Conservation (phyloP, 2,113 vertebrate genomes). For the Triplophysa tibetana region DNA sequence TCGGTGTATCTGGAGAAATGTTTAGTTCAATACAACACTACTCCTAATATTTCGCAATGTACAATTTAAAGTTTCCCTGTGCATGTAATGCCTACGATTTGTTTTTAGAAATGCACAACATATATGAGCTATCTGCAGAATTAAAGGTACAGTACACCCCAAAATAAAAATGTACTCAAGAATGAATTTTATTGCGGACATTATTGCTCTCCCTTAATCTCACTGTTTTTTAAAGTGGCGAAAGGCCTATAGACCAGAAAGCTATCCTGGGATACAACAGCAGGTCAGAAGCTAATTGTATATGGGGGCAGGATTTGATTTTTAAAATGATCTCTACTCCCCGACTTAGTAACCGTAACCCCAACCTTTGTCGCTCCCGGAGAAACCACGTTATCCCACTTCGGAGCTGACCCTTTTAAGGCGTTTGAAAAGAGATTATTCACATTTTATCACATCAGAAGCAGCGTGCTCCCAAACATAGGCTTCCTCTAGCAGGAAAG, state of each 20-base stretch:
- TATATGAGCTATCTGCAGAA: too few species aligned
- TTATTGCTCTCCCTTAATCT: too few species aligned
- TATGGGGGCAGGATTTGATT: slow-evolving; percentile 76
- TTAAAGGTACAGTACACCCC: too few species aligned
- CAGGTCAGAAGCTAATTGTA: slow-evolving; percentile 72
- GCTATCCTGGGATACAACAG: slow-evolving; percentile 62
- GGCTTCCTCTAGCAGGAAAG: slow-evolving; percentile 56
- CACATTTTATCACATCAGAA: slow-evolving; percentile 74
- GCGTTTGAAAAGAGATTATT: slow-evolving; percentile 75
- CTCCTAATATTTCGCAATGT: too few species aligned
- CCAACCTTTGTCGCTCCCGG: not conserved
- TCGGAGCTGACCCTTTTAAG: slow-evolving; percentile 69
- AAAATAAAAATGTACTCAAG: too few species aligned
- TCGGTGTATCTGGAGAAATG: not conserved
- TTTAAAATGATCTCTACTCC: slow-evolving; percentile 76
- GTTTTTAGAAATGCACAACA: too few species aligned
- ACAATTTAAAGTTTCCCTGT: not conserved
- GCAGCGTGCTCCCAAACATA: slow-evolving; percentile 69
- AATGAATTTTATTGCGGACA: too few species aligned
- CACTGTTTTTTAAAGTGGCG: not conserved
- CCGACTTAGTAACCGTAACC: slow-evolving; percentile 53
- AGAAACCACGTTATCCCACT: slow-evolving; percentile 57
- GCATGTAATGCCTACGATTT: not conserved
- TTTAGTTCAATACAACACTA: not conserved
- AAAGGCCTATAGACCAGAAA: slow-evolving; percentile 27